Base-by-base conservation (phyloP, 2,888 invertebrate species). In the Drosophila aldrichi region DNA sequence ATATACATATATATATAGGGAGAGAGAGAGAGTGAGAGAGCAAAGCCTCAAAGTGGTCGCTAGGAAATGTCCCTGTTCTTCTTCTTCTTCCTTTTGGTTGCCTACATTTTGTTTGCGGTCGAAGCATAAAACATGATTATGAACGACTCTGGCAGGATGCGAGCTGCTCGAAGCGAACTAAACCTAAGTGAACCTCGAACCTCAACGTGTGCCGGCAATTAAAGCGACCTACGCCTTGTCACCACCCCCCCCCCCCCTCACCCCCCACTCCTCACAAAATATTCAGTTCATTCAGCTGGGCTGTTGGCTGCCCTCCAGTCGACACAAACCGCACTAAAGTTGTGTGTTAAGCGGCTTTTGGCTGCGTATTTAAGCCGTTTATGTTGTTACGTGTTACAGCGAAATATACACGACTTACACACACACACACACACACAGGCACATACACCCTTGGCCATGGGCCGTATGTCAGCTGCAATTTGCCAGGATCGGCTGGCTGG, bases 261-360 rank as follows among this genome's bases (percentile, higher is more conserved):
- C 36, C 5, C 36, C 14, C 14, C 5, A 7, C 14, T 6, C 16
- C 0, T 32, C 22, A 29, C n/a, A 5, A 29, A 8, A 10, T 32
- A 12, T 16, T 55, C 48, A 43, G 36, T 14, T 25, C 58, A 14
- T 20, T 22, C 43, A 6, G 12, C 34, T 36, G 34, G 43, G 20
- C 43, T 44, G 20, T 7, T 22, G 22, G 20, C 14, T 22, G 22
- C 3, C 16, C 40, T 22, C 25, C 40, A 12, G 12, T 44, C 49
- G 22, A 36, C 55, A 36, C 57, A 78, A 81, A 79, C 88, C 82
- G 74, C 84, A 87, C 69, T 60, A 74, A 82, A 83, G 80, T 82
- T 84, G 72, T 76, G 77, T 74, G 85, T 75, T 85, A 88, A 82
- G 81, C 82, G 77, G 85, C 74, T 87, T 87, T 87, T 58, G 81